Base-by-base conservation (phyloP, 1,140 invertebrate genomes). In the Teleopsis dalmanni region DNA sequence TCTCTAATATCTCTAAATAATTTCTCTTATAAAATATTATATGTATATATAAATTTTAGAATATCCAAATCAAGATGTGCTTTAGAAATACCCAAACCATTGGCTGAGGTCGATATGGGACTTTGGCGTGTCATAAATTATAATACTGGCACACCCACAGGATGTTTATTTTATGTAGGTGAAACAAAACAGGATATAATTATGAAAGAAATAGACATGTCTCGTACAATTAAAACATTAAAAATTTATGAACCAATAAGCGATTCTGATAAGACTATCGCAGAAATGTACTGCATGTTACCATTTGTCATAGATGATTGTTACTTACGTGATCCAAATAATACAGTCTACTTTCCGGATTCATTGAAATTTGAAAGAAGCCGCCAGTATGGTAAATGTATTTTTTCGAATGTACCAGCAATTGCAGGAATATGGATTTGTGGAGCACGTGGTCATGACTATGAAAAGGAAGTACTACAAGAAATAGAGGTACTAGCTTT, bases 161-260 rank as follows among this genome's bases (percentile, higher is more conserved):
- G 52, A 21, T 54, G 52, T 41, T n/a, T 54, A 0, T 54, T 47
- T 42, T 50, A 54, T 36, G 34, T 50, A 14, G 52, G 52, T 13
- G 38, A 41, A 16, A 6, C 22, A 3, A 46, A 47, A 25, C 26
- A 26, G 5, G 25, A 47, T 9, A 47, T 54, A 25, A 54, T 54
- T 14, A n/a, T 31, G 3, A 25, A 40, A 6, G 52, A 50, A 14
- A 16, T 54, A 14, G 34, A n/a, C 0, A 41, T 19, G 3, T 2
- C 33, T 2, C 21, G 22, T 1, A 34, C 42, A 2, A 16, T 36
- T 14, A 41, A 37, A 11, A 23, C 21, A 23, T 31, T 53, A 2
- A 34, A 45, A 1, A 29, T 34, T 9, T 53, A 49, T 14, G 13
- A 23, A 11, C 40, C 48, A 1, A 31, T 38, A 19, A 21, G 16